Percentiles rank a stretch among this genome's conserved stretches.
Evolutionary conservation across 2,888 invertebrate genomes (phyloP).

Genomic region (Catotricha subobsoleta): DNA sequence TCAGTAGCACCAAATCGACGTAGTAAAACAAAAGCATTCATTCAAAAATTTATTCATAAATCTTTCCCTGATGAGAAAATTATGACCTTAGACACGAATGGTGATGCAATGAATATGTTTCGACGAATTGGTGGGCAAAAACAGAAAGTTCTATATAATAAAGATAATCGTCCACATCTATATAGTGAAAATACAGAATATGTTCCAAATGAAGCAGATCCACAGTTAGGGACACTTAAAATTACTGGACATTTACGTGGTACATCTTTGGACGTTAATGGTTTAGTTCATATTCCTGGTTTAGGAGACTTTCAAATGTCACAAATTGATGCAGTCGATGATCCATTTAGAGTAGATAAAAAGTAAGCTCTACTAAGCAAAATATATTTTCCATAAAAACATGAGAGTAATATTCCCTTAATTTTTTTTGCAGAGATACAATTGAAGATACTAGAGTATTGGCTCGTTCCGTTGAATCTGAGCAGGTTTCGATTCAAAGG

Average conservation of each 20-base stretch:
- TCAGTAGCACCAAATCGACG: constrained; percentile 55
- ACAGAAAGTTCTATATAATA: constrained; percentile 49
- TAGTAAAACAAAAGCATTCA: constrained; percentile 24
- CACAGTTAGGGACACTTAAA: constrained; percentile 46
- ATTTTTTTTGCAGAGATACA: background rate
- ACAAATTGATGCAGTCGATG: constrained; percentile 50
- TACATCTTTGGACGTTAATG: constrained; percentile 63
- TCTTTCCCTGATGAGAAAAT: constrained; percentile 71
- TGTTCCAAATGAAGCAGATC: constrained; percentile 27
- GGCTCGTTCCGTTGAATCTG: constrained; percentile 40
- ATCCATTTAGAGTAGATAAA: constrained; percentile 45
- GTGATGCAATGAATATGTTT: constrained; percentile 49
- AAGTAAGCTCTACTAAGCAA: constrained; percentile 31
- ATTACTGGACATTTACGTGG: constrained; percentile 80
- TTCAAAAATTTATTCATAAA: constrained; percentile 37
- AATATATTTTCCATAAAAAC: background rate
- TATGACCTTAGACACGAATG: constrained; percentile 52
- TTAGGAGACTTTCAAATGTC: constrained; percentile 86
- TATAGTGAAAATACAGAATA: constrained; percentile 65
- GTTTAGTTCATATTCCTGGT: constrained; percentile 78
- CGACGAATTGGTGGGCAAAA: constrained; percentile 66
- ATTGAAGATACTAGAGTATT: constrained; percentile 26
- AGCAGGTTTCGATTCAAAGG: constrained; percentile 54
- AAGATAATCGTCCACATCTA: constrained; percentile 67
- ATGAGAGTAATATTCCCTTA: no score